Percentiles rank a stretch among this genome's conserved stretches.
These are phyloP conservation scores for Formicarius rufipectus DNA, from an alignment of 2,113 vertebrate genomes.

Conservation along the genomic window DNA sequence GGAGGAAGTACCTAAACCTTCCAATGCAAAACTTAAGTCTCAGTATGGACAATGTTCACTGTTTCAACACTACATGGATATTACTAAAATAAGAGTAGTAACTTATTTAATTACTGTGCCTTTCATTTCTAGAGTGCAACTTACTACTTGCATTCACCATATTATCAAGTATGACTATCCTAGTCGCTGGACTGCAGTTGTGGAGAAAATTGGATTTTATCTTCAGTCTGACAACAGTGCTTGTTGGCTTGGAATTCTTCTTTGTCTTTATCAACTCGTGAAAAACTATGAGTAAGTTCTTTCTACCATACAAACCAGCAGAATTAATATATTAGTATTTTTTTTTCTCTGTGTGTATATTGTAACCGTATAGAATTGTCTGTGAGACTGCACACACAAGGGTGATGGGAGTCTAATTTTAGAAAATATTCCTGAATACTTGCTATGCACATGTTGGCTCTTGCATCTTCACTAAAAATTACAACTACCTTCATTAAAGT, in stretches of 20 bases:
- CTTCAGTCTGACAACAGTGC: constrained; percentile 95
- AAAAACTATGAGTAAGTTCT: constrained; percentile 97
- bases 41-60: not conserved
- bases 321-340: not conserved
- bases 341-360: not conserved
- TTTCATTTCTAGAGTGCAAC: constrained; percentile 87
- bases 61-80: not conserved
- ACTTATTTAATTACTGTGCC: not conserved
- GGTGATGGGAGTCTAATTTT: not conserved
- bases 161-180: constrained; percentile 99
- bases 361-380: not conserved
- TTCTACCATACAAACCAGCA: not conserved
- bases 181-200: constrained; percentile 93
- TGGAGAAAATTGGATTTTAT: constrained; percentile 98
- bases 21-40: not conserved
- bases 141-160: constrained; percentile 98
- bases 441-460: not conserved
- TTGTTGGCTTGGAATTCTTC: constrained; percentile 95
- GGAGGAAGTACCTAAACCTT: not conserved
- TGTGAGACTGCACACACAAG: not conserved
- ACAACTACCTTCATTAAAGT: not conserved
- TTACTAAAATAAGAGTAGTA: not conserved
- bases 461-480: not conserved
- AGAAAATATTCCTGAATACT: not conserved
- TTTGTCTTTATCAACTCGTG: constrained; percentile 98